Evolutionary conservation across 2,113 vertebrate genomes (phyloP).

Genomic region (Pogona vitticeps): DNA sequence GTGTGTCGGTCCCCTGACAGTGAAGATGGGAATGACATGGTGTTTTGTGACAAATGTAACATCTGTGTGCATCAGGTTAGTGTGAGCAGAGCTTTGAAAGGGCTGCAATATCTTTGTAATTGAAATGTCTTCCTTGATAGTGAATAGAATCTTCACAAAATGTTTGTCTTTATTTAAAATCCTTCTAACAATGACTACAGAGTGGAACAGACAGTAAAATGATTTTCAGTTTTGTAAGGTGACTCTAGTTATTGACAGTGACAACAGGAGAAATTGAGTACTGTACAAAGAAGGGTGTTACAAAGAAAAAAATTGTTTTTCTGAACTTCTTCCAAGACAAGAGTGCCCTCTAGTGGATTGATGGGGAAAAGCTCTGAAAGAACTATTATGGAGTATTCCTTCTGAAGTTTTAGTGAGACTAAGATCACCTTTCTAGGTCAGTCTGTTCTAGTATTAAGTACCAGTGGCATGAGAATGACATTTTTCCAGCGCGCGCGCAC

Average conservation of each 20-base stretch:
- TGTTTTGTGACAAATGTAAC: conserved; percentile 99
- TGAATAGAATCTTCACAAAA: not conserved
- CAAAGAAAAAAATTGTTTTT: not conserved
- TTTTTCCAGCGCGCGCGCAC: not conserved
- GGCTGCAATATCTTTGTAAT: not conserved
- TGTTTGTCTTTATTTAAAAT: not conserved
- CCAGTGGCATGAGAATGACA: not conserved
- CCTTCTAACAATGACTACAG: not conserved
- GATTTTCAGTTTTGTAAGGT: not conserved
- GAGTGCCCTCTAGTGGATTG: conserved; percentile 58
- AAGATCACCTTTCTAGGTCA: not conserved
- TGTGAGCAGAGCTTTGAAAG: conserved; percentile 12
- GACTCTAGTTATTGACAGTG: not conserved
- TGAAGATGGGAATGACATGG: conserved; percentile 98
- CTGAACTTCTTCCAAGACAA: conserved; percentile 38
- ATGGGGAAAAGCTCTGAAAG: not conserved
- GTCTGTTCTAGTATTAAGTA: not conserved
- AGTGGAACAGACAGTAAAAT: not conserved
- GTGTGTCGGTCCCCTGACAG: conserved; percentile 97
- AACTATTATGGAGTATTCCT: not conserved
- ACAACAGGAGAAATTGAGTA: not conserved
- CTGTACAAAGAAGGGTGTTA: not conserved
- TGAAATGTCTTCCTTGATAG: not conserved
- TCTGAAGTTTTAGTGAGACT: not conserved
- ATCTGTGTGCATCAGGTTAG: conserved; percentile 97